Percentiles rank a stretch among this genome's conserved stretches.
These are phyloP conservation scores for Atherinomorus stipes DNA, from an alignment of 2,113 vertebrate genomes.

Conservation along the genomic window DNA sequence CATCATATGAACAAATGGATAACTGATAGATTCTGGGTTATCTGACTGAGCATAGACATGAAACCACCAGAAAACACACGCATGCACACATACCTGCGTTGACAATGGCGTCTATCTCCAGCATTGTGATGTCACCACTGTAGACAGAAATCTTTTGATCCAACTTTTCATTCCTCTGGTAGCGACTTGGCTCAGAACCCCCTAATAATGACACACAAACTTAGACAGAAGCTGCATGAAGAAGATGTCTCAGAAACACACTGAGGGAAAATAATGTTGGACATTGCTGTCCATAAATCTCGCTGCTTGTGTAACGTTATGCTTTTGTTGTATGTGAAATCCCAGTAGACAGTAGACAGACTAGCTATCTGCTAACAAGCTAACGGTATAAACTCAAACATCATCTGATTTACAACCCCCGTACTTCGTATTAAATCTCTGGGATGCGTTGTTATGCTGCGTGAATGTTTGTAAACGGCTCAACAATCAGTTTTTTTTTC, in stretches of 20 bases:
- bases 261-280: no score
- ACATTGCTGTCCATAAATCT: no score
- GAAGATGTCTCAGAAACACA: not conserved
- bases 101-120: conserved; percentile 89
- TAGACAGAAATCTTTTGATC: conserved; percentile 89
- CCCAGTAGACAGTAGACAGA: no score
- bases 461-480: no score
- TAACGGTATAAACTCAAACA: no score
- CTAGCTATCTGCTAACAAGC: no score
- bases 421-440: no score
- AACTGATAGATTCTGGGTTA: not conserved
- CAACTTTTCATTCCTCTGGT: conserved; percentile 72
- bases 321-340: no score
- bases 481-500: no score
- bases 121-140: conserved; percentile 88
- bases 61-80: not conserved
- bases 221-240: not conserved
- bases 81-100: conserved; percentile 85
- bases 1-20: not conserved
- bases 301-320: no score
- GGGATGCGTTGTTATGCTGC: no score
- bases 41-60: not conserved
- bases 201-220: conserved; percentile 39
- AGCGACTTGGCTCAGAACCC: conserved; percentile 26
- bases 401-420: no score